Base-by-base conservation (phyloP, 1,140 invertebrate genomes). In the Euura lappo region DNA sequence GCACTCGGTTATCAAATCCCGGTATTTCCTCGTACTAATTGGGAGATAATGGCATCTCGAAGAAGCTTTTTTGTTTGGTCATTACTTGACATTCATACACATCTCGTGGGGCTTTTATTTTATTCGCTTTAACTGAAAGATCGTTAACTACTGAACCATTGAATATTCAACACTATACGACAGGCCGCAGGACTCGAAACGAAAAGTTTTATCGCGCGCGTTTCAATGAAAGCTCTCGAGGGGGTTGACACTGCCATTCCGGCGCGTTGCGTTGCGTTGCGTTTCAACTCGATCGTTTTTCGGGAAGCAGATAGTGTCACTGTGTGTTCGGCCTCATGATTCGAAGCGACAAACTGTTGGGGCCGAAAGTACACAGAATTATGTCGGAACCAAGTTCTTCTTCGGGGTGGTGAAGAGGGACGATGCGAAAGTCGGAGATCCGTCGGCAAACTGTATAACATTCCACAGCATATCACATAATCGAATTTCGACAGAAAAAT, bases 161-260 rank as follows among this genome's bases (percentile, higher is more conserved):
- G 51, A 60, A 60, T 60, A 60, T 60, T 60, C 51, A 60, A 60
- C 13, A 60, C 51, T 60, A 60, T n/a, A n/a, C 51, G 51, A 60
- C 51, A n/a, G 51, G 8, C 13, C 13, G 51, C 51, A 60, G 51
- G 51, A 60, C 51, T 60, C 13, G 51, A 60, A 60, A 60, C 51
- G 6, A 0, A 6, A 60, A 60, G 51, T 60, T 60, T 60, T 60
- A 60, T 60, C 51, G 51, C 51, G 51, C 51, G 51, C 51, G 8
- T 60, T 60, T 60, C 51, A 60, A 60, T 60, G 51, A 60, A 60
- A 60, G 51, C 51, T 60, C 51, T 60, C 51, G 51, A 60, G 51
- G 51, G 51, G 51, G 13, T 28, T 11, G 8, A n/a, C 51, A 6
- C 28, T 28, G 28, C 28, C 28, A 28, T 28, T 28, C 28, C 28